Base-by-base conservation (phyloP, 1,140 invertebrate genomes). In the Drosophila bifasciata region DNA sequence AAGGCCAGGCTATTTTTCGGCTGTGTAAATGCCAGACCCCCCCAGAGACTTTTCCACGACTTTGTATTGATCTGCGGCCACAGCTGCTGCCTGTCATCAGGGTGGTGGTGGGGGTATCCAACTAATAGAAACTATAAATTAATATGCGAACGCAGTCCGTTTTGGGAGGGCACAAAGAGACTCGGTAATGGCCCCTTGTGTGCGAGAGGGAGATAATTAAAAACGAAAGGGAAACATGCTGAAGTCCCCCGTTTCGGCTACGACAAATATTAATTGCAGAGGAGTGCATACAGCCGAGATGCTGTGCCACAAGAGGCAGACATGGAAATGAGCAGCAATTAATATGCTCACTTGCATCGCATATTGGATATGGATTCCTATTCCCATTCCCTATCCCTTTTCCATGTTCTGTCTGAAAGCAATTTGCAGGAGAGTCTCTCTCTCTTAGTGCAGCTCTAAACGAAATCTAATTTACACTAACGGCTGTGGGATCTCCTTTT, bases 191-290 rank as follows among this genome's bases (percentile, higher is more conserved):
- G 71, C 76, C 79, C 80, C 79, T 62, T 75, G 69, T 66, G 32
- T 5, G 32, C 1, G 23, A 6, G 6, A 1, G 83, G 76, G 83
- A 88, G 60, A 76, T 83, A 78, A 88, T 88, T 88, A 83, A 88
- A 88, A 67, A 43, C 23, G 40, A 25, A 48, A 68, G 48, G 60
- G 17, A 23, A 5, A 40, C 21, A 67, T 55, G 50, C 9, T 16
- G 50, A 41, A 67, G 55, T n/a, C n/a, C 61, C 66, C 61, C 64
- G 69, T 76, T 76, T 85, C 17, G 62, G 46, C 62, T 52, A 63
- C 66, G 75, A 88, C 83, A 88, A 88, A 88, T 89, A 88, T 88
- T 88, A 89, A 88, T 88, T 88, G 78, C 84, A 89, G 79, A 76
- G 76, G 70, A 76, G 83, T 83, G 83, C 58, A 45, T 16, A 2